phyloP scores from a whole-genome alignment of 2,113 vertebrate genomes.

The Arenaria interpres region DNA sequence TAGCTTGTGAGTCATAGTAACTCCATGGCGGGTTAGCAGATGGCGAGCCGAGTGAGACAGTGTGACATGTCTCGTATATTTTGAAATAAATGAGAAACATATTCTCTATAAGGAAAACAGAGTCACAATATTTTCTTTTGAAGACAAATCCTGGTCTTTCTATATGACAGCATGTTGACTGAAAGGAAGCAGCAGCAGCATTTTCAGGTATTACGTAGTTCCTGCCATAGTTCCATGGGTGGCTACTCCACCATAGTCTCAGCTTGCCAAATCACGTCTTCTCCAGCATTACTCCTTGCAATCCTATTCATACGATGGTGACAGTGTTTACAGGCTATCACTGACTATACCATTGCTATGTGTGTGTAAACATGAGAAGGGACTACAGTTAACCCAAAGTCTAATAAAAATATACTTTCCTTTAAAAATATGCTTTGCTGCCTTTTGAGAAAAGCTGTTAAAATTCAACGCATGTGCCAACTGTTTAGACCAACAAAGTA shows the following conservation, averaged over 20 bases:
- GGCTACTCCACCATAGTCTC: neutral
- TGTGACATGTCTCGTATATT: neutral
- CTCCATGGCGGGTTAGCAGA: neutral
- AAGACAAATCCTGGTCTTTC: neutral
- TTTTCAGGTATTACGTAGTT: neutral
- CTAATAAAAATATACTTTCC: neutral
- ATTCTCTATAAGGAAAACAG: neutral
- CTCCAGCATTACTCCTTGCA: neutral
- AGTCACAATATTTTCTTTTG: neutral
- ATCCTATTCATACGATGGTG: accelerated
- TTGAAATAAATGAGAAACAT: constrained; percentile 13
- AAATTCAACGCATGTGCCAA: neutral
- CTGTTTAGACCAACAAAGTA: neutral
- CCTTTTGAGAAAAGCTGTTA: neutral
- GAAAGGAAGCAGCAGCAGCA: neutral
- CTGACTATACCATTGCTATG: neutral
- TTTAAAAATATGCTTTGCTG: neutral
- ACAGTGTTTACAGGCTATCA: neutral
- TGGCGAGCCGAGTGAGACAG: neutral
- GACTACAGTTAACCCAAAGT: neutral
- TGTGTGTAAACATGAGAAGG: neutral
- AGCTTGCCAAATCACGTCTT: neutral
- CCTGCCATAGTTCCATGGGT: no score
- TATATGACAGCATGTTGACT: neutral
- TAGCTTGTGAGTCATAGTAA: neutral